Conservation (phyloP, 2,888 invertebrate genomes). For the Drosophila seclusa region DNA sequence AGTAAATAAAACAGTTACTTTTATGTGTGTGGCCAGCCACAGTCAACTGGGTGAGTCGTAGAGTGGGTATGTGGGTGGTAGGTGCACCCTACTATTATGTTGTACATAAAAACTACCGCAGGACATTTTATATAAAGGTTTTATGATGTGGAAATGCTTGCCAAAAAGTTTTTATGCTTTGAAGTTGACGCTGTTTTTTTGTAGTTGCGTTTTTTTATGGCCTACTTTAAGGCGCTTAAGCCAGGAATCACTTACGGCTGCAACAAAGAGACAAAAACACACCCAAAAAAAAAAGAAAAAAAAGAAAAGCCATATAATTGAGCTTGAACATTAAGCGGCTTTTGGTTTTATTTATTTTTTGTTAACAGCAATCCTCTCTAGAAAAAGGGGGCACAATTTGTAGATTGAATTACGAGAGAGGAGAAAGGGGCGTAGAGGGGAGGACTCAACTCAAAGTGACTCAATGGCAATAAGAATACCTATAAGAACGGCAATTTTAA, state of each 20-base stretch:
- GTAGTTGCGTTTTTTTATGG: slow-evolving; percentile 55
- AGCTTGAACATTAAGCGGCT: slow-evolving; percentile 73
- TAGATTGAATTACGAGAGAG: slow-evolving; percentile 65
- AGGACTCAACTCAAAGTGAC: not conserved
- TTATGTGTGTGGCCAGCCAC: slow-evolving; percentile 33
- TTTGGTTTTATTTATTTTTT: slow-evolving; percentile 38
- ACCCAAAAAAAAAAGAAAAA: slow-evolving; percentile 8
- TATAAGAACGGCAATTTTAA: slow-evolving; percentile 26
- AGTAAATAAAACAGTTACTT: slow-evolving; percentile 62
- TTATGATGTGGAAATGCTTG: slow-evolving; percentile 42
- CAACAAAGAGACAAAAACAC: not conserved
- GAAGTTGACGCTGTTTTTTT: slow-evolving; percentile 31
- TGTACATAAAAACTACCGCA: slow-evolving; percentile 36
- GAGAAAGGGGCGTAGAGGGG: not conserved
- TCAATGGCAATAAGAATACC: slow-evolving; percentile 23
- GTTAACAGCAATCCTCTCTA: slow-evolving; percentile 9
- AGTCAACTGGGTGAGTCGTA: slow-evolving; percentile 34
- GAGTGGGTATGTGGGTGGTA: slow-evolving; percentile 7
- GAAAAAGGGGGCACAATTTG: slow-evolving; percentile 25
- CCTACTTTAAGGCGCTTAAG: slow-evolving; percentile 59
- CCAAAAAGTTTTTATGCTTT: slow-evolving; percentile 45
- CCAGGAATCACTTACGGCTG: slow-evolving; percentile 44
- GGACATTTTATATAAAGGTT: slow-evolving; percentile 22
- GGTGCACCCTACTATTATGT: slow-evolving; percentile 5
- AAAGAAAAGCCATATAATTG: slow-evolving; percentile 72